Percentiles rank a stretch among this genome's conserved stretches.
These are phyloP conservation scores for Oxycera nigricornis DNA, from an alignment of 2,888 invertebrate species.

Conservation along the genomic window DNA sequence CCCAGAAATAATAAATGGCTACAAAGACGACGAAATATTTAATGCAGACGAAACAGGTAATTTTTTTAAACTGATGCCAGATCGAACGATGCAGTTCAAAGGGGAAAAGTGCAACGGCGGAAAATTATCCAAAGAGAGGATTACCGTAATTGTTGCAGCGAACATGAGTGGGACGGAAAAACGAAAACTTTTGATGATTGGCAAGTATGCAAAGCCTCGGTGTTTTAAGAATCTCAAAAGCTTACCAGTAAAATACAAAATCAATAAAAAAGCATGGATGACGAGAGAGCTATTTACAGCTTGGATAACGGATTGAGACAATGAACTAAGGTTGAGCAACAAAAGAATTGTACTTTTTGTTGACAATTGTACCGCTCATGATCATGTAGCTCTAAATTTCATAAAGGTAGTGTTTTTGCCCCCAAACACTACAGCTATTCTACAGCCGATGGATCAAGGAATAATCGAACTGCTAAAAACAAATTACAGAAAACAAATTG, in stretches of 20 bases:
- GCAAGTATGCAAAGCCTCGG: constrained; percentile 53
- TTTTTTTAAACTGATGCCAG: constrained; percentile 50
- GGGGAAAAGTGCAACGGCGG: constrained; percentile 53
- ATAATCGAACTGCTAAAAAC: background rate
- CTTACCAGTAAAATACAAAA: background rate
- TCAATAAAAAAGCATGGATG: no score
- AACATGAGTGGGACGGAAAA: constrained; percentile 55
- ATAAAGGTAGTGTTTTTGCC: background rate
- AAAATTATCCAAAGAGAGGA: constrained; percentile 54
- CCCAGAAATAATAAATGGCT: background rate
- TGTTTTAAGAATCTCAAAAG: constrained; percentile 50
- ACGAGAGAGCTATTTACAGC: background rate
- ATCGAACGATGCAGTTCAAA: constrained; percentile 51
- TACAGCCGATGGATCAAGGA: background rate
- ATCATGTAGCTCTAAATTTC: background rate
- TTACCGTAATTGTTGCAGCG: constrained; percentile 53
- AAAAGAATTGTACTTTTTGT: background rate
- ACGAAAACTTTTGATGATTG: constrained; percentile 54
- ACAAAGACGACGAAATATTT: constrained; percentile 49
- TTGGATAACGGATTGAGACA: background rate
- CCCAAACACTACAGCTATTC: background rate
- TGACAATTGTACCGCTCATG: background rate
- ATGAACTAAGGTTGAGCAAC: background rate
- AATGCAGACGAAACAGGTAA: constrained; percentile 52
- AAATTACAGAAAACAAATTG: no score